Evolutionary conservation across 2,888 invertebrate species (phyloP).

Genomic region (Tolmerus cingulatus): DNA sequence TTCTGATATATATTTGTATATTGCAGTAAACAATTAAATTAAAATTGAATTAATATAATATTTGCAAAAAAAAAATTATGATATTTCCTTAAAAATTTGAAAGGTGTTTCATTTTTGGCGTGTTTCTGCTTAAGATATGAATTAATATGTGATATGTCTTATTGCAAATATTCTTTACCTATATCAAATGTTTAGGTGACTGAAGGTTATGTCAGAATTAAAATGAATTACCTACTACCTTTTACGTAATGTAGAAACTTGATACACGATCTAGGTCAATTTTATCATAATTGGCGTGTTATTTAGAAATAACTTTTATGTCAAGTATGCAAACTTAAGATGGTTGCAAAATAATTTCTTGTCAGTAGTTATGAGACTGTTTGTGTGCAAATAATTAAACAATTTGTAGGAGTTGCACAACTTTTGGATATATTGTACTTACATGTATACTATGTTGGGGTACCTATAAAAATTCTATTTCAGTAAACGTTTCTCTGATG

Average conservation of each 20-base stretch:
- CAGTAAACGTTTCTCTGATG: not conserved
- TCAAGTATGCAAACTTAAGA: not conserved
- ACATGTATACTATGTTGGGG: not conserved
- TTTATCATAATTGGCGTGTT: not conserved
- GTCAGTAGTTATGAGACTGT: not conserved
- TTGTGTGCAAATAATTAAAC: not conserved
- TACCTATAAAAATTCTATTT: not conserved
- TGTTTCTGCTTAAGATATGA: too few relatives aligned
- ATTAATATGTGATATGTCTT: too few relatives aligned
- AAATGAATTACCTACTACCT: not conserved
- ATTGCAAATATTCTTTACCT: not conserved
- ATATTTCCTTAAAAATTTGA: too few relatives aligned
- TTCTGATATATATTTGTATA: too few relatives aligned
- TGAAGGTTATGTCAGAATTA: not conserved
- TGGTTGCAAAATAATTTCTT: not conserved
- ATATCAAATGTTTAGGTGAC: not conserved
- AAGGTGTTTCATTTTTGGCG: too few relatives aligned
- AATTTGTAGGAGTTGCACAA: not conserved
- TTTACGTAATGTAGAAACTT: not conserved
- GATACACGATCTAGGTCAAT: not conserved
- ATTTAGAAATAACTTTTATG: not conserved
- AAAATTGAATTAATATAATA: too few relatives aligned
- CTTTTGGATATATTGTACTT: not conserved
- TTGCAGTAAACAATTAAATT: too few relatives aligned
- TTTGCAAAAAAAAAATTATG: too few relatives aligned